Conservation (phyloP, 2,888 invertebrate species). For the Acleris emargana region DNA sequence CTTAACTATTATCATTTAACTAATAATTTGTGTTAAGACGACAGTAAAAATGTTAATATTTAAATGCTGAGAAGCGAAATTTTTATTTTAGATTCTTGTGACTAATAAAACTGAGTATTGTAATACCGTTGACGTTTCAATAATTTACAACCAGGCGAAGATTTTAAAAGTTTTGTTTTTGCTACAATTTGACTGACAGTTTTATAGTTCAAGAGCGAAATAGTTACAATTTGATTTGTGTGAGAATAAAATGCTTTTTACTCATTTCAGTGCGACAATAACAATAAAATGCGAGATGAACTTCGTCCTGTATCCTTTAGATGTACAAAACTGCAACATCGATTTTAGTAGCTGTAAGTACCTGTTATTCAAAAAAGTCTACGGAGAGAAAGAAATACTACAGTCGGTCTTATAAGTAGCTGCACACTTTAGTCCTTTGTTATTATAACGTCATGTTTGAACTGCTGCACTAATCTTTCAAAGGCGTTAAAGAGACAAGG, state of each 20-base stretch:
- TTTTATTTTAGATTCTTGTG: conserved; percentile 7
- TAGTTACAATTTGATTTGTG: conserved; percentile 21
- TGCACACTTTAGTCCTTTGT: no score
- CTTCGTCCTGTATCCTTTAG: conserved; percentile 85
- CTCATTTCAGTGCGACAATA: conserved; percentile 81
- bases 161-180: conserved; percentile 10
- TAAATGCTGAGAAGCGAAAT: neutral
- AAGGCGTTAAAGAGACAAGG: no score
- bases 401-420: no score
- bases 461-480: no score
- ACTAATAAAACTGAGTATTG: conserved; percentile 22
- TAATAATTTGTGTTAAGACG: neutral
- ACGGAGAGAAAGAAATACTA: no score
- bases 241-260: conserved; percentile 28
- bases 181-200: conserved; percentile 6
- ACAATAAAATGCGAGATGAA: conserved; percentile 87
- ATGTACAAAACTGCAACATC: conserved; percentile 85
- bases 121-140: conserved; percentile 18
- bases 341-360: conserved; percentile 87
- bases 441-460: no score
- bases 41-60: neutral
- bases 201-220: conserved; percentile 1
- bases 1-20: no score
- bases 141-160: conserved; percentile 12
- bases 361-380: neutral